These are phyloP conservation scores for Phaonia tiefii DNA, from an alignment of 2,888 invertebrate species.

Conservation along the genomic window DNA sequence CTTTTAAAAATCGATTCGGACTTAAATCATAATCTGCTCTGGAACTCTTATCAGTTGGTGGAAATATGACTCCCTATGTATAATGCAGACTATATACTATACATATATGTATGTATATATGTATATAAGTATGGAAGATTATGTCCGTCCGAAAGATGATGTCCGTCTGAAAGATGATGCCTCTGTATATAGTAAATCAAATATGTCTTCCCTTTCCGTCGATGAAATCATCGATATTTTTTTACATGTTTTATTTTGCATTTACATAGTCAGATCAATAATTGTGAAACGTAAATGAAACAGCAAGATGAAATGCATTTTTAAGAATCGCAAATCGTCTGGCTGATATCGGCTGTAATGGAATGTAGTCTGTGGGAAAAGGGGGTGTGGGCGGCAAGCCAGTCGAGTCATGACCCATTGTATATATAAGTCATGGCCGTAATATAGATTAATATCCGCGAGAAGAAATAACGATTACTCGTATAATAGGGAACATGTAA, in stretches of 20 bases:
- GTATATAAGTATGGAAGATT: constrained; percentile 15
- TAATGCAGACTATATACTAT: not conserved
- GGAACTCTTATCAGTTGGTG: constrained; percentile 61
- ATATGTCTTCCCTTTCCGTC: constrained; percentile 15
- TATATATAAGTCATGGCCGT: constrained; percentile 57
- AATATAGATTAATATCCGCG: constrained; percentile 1
- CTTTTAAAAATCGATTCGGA: constrained; percentile 44
- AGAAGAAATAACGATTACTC: too few relatives aligned
- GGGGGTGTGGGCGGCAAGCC: constrained; percentile 4
- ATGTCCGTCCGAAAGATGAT: not conserved
- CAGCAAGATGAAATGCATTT: constrained; percentile 45
- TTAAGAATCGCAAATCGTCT: constrained; percentile 14
- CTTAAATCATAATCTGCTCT: constrained; percentile 30
- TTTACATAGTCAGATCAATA: constrained; percentile 33
- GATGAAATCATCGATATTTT: constrained; percentile 66
- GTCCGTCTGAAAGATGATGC: constrained; percentile 17
- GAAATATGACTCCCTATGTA: constrained; percentile 11
- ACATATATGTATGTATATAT: not conserved
- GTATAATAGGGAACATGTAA: too few relatives aligned
- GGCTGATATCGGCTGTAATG: not conserved
- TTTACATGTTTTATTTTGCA: not conserved
- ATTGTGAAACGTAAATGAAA: constrained; percentile 61
- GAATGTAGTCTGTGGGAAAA: constrained; percentile 4
- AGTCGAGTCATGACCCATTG: not conserved
- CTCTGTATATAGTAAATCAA: not conserved